Evolutionary conservation across 2,113 vertebrate genomes (phyloP), one percentile per base, ranked within the genome.

Genomic region (Notothenia rossii): DNA sequence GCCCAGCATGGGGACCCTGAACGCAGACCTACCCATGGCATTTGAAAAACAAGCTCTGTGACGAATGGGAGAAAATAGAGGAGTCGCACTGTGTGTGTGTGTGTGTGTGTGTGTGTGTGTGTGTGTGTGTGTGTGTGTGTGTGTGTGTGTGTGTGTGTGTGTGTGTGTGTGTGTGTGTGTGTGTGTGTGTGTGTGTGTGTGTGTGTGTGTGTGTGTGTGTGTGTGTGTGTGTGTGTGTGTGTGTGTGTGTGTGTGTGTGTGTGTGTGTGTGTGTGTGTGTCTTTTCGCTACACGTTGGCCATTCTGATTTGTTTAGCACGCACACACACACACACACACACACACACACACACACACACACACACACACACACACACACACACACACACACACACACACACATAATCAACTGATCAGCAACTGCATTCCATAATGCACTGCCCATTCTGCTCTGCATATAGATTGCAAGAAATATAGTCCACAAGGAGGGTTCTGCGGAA

Each of bases 1-100:
- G 33, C 74, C 65, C 74, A 85, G 76, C 79, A 65, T 72, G 75
- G 79, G 71, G 81, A 89, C 87, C 91, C 83, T 91, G 86, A 88
- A 84, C 67, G 66, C 82, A 87, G 75, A 89, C 86, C 89, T 77
- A 85, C 81, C 90, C 60, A 49, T 76, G 73, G 89, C 78, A 93
- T 90, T 91, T 90, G 87, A 90, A 89, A 90, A 91, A 90, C 91
- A 93, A 91, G 89, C 85, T 20, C 86, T 89, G 88, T 94, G 91
- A 92, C 92, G 68, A 93, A 94, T 92, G 85, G 72, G 72, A 92
- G 91, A 92, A 94, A 92, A 92, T 93, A 90, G 89, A 89, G 58
- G 78, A 77, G 82, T 80, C 60, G 51, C 72, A n/a, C 64, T 75
- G 79, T 61, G 67, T 22, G 11, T 72, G 58, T 83, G 56, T 81